Conservation (phyloP, 2,797 vertebrate genomes). For the Pampus argenteus region DNA sequence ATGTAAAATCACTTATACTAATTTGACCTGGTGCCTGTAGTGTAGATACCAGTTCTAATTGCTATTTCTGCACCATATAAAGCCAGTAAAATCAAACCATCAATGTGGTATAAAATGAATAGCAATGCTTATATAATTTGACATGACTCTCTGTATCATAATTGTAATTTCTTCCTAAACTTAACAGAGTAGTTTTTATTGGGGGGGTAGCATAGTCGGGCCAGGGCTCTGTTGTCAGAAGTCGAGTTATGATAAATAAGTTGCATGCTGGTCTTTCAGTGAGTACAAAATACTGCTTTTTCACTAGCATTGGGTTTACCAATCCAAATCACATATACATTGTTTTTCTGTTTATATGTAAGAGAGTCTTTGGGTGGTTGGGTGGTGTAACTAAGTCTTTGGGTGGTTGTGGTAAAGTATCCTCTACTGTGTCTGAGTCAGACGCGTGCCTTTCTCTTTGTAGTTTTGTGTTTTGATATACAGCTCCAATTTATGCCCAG, state of each 20-base stretch:
- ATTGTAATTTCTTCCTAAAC: constrained; percentile 28
- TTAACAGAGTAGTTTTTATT: constrained; percentile 3
- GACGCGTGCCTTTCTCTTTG: constrained; percentile 23
- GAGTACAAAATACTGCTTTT: constrained; percentile 15
- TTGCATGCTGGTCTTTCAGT: constrained; percentile 36
- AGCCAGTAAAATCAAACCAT: background rate
- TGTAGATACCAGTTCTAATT: constrained; percentile 15
- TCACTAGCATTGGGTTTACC: constrained; percentile 7
- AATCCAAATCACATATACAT: constrained; percentile 7
- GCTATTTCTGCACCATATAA: constrained; percentile 4
- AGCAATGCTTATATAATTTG: background rate
- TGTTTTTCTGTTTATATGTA: constrained; percentile 13
- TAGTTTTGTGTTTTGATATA: constrained; percentile 48
- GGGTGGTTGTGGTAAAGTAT: background rate
- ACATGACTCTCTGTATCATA: constrained; percentile 29
- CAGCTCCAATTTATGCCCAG: constrained; percentile 21
- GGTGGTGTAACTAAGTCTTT: background rate
- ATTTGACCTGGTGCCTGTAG: constrained; percentile 11
- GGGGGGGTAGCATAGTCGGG: background rate
- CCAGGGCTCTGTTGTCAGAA: constrained; percentile 7
- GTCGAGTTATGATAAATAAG: background rate
- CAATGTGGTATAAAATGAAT: background rate
- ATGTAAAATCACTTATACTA: constrained; percentile 34
- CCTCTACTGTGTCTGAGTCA: constrained; percentile 22
- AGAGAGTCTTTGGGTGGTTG: background rate